A percentile compares a stretch with the other conserved stretches of the same genome.
These are phyloP conservation scores for Micrasema minimum DNA, from an alignment of 1,140 invertebrate species.

Conservation along the genomic window DNA sequence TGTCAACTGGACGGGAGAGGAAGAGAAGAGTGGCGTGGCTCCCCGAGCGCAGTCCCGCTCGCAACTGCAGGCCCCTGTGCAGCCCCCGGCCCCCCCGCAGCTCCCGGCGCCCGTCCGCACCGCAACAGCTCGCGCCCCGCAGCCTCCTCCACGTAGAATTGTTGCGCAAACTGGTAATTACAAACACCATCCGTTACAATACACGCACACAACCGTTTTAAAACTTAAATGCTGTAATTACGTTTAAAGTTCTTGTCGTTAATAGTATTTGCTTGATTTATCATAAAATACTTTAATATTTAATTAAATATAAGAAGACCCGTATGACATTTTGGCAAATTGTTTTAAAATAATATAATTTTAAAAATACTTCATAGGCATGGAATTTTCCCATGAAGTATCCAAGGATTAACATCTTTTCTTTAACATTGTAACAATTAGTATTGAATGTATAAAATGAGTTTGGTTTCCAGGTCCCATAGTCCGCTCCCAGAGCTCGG, in stretches of 20 bases:
- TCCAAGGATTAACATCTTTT: too few relatives aligned
- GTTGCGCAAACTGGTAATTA: slow-evolving; percentile 36
- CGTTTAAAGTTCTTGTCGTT: background rate
- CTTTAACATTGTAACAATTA: too few relatives aligned
- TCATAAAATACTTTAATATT: too few relatives aligned
- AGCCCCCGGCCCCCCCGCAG: background rate
- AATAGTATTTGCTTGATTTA: too few relatives aligned
- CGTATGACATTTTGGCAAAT: too few relatives aligned
- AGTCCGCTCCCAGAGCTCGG: slow-evolving; percentile 46
- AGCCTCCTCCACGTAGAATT: slow-evolving; percentile 40
- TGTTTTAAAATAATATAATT: too few relatives aligned
- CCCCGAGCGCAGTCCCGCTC: slow-evolving; percentile 42
- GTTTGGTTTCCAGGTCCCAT: slow-evolving; percentile 32
- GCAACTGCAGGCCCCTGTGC: slow-evolving; percentile 34
- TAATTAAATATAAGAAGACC: too few relatives aligned
- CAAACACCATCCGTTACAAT: too few relatives aligned
- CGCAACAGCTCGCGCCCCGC: slow-evolving; percentile 3
- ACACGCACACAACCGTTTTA: too few relatives aligned
- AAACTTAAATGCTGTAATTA: background rate
- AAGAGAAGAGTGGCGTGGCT: slow-evolving; percentile 19
- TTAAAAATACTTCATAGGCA: too few relatives aligned
- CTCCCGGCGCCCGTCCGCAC: background rate
- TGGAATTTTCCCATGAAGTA: too few relatives aligned
- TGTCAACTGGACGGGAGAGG: slow-evolving; percentile 51
- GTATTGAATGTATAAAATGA: too few relatives aligned